Conservation (phyloP, 2,113 vertebrate genomes). For the Gnathonemus longibarbis region DNA sequence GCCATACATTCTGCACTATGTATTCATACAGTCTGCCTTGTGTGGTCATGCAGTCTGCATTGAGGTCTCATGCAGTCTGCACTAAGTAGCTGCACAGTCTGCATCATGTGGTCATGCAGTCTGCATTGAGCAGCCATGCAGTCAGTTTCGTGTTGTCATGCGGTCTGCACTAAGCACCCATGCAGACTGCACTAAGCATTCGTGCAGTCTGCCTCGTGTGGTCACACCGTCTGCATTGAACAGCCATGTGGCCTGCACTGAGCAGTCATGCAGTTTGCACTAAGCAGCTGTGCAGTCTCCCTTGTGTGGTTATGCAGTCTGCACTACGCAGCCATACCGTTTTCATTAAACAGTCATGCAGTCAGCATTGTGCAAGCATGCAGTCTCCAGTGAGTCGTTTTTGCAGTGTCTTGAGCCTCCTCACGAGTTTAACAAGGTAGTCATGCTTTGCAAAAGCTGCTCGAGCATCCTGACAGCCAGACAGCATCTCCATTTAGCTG, state of each 20-base stretch:
- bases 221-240: not conserved
- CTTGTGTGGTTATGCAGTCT: not conserved
- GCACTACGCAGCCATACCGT: not conserved
- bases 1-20: not conserved
- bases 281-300: not conserved
- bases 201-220: no score
- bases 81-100: not conserved
- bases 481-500: conserved; percentile 15
- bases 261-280: not conserved
- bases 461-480: conserved; percentile 10
- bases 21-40: no score
- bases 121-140: not conserved
- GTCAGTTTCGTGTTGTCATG: not conserved
- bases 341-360: no score
- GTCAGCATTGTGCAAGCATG: not conserved
- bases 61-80: not conserved
- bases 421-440: not conserved
- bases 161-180: no score
- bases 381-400: not conserved
- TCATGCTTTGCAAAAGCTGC: not conserved
- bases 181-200: no score
- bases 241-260: not conserved
- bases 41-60: no score
- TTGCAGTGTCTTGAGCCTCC: not conserved
- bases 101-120: not conserved